Evolutionary conservation across 2,797 vertebrate genomes (phyloP).

Genomic region (Lacerta bilineata): DNA sequence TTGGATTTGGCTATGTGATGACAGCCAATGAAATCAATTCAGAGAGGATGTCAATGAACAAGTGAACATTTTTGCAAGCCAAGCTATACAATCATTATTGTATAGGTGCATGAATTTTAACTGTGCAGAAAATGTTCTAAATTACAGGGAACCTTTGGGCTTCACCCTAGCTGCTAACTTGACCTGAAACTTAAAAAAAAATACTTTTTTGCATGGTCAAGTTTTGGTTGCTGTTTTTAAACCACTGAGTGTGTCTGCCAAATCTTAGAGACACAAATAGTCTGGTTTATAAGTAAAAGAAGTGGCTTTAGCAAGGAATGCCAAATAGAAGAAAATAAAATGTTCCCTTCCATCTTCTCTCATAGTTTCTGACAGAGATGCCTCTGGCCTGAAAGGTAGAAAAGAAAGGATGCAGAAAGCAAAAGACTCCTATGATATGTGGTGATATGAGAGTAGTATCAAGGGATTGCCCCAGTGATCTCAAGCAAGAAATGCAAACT

Average conservation of each 20-base stretch:
- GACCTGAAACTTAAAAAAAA: not conserved
- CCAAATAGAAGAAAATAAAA: not conserved
- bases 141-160: no score
- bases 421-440: not conserved
- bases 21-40: not conserved
- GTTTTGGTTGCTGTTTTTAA: not conserved
- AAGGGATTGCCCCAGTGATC: slow-evolving; percentile 29
- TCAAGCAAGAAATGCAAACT: not conserved
- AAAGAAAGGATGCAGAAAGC: slow-evolving; percentile 12
- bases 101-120: not conserved
- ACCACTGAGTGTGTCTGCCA: slow-evolving; percentile 13
- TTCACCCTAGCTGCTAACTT: slow-evolving; percentile 4
- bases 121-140: not conserved
- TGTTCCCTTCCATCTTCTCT: not conserved
- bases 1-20: not conserved
- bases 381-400: not conserved
- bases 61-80: not conserved
- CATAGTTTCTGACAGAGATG: slow-evolving; percentile 36
- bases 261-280: slow-evolving; percentile 33
- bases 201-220: not conserved
- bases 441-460: not conserved
- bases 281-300: not conserved
- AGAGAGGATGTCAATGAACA: not conserved
- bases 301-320: not conserved
- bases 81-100: not conserved